These are phyloP conservation scores for Hydraecia micacea DNA, from an alignment of 2,888 invertebrate genomes.

Conservation along the genomic window DNA sequence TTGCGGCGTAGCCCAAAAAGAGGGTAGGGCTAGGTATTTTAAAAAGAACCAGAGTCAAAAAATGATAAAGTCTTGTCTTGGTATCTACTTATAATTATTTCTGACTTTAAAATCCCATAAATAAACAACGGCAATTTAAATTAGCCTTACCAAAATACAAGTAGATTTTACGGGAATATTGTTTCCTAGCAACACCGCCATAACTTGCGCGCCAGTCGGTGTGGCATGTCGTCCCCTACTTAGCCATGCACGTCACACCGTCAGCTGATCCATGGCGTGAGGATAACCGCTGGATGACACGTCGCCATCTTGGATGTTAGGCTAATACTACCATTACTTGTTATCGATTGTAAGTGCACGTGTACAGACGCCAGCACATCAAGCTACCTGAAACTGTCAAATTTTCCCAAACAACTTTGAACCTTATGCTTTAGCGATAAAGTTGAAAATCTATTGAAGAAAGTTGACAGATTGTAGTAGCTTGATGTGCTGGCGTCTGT, in stretches of 20 bases:
- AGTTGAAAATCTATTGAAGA: too few species aligned
- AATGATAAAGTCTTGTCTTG: too few species aligned
- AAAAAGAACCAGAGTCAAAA: neutral
- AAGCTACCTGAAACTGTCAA: too few species aligned
- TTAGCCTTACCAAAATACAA: neutral
- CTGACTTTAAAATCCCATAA: neutral
- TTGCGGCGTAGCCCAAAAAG: neutral
- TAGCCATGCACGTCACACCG: conserved; percentile 54
- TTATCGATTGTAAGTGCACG: neutral
- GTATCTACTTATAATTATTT: neutral
- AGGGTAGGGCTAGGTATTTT: neutral
- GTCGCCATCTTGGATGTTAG: conserved; percentile 39
- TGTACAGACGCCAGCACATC: too few species aligned
- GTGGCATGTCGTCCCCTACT: conserved; percentile 49
- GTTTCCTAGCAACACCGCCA: neutral
- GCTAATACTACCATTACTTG: conserved; percentile 34
- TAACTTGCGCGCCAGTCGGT: conserved; percentile 7
- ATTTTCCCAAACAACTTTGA: too few species aligned
- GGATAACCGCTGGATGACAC: conserved; percentile 19
- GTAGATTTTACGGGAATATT: neutral
- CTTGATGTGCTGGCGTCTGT: too few species aligned
- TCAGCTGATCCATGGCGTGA: conserved; percentile 32
- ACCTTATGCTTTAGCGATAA: too few species aligned
- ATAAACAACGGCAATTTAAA: neutral
- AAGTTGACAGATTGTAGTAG: too few species aligned